Conservation (phyloP, 2,797 vertebrate species). For the Halcyon smyrnensis region DNA sequence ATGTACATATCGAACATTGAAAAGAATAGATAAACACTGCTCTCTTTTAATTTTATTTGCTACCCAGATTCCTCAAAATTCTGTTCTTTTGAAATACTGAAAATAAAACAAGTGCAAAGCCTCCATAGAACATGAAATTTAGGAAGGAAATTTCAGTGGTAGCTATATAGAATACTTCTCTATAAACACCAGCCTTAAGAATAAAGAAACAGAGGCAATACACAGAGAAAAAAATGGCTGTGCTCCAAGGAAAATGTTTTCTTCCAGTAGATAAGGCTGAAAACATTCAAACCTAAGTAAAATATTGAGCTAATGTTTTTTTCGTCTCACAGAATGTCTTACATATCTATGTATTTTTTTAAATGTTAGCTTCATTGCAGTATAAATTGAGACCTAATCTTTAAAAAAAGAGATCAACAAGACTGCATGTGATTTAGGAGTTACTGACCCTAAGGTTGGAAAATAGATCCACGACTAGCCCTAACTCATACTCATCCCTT, state of each 20-base stretch:
- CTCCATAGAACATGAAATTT: background rate
- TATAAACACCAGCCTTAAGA: background rate
- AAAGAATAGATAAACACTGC: background rate
- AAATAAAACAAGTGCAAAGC: background rate
- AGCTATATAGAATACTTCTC: background rate
- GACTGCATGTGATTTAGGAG: background rate
- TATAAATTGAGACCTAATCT: background rate
- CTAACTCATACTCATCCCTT: background rate
- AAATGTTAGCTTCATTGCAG: background rate
- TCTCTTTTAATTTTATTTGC: background rate
- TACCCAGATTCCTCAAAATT: background rate
- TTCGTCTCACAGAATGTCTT: background rate
- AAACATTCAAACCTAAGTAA: background rate
- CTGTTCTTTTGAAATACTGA: background rate
- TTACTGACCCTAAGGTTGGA: background rate
- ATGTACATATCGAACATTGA: background rate
- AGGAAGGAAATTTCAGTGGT: background rate
- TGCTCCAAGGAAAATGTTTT: background rate
- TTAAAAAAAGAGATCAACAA: background rate
- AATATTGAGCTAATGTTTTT: background rate
- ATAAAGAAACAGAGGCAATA: background rate
- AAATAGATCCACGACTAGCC: background rate
- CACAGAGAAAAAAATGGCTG: background rate
- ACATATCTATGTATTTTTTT: background rate
- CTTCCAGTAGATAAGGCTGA: background rate